Conservation (phyloP, 2,113 vertebrate species). For the Carollia perspicillata region DNA sequence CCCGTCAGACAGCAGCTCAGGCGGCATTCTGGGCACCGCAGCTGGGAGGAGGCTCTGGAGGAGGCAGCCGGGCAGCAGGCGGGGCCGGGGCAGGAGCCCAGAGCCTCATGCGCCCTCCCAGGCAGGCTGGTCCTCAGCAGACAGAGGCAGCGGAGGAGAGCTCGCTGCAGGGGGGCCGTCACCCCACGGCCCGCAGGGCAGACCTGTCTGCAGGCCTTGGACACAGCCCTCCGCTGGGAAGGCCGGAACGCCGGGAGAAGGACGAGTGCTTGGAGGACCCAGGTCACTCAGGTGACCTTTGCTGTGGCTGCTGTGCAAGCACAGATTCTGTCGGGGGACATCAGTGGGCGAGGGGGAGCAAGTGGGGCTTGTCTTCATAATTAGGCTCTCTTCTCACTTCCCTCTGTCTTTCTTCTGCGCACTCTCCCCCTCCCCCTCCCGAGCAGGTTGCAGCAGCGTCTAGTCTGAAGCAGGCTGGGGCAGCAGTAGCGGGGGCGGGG, state of each 20-base stretch:
- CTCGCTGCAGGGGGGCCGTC: fast-evolving
- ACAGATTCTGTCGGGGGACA: neutral
- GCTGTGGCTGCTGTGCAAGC: neutral
- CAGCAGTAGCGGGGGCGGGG: too few species aligned
- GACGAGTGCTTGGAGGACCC: neutral
- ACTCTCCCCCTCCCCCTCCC: fast-evolving
- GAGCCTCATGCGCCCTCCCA: neutral
- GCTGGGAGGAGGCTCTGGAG: neutral
- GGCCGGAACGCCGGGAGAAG: neutral
- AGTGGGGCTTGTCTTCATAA: neutral
- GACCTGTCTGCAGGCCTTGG: neutral
- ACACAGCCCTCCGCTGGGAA: neutral
- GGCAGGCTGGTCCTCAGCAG: neutral
- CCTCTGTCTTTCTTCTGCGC: neutral
- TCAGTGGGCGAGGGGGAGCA: neutral
- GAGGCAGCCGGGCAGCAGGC: neutral
- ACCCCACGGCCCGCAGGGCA: too few species aligned
- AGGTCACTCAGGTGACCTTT: fast-evolving
- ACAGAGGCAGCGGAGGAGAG: neutral
- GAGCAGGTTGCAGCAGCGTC: neutral
- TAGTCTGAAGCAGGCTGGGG: neutral
- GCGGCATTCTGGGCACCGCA: neutral
- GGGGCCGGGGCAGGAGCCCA: neutral
- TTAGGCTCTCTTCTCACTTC: neutral
- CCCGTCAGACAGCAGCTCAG: neutral